Conservation (phyloP, 2,888 invertebrate genomes). For the Drosophila sordidula region DNA sequence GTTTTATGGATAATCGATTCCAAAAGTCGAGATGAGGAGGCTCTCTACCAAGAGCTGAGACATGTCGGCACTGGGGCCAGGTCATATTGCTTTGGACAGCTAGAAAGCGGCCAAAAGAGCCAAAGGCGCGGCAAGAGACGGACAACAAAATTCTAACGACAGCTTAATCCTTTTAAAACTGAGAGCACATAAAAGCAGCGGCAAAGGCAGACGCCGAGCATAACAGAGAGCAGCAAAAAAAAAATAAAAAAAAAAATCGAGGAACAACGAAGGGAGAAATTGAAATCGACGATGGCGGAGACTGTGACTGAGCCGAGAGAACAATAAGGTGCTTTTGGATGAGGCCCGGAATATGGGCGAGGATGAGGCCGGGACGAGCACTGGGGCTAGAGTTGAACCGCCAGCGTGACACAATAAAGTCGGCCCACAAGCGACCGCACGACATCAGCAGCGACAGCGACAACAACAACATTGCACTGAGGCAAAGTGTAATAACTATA, state of each 20-base stretch:
- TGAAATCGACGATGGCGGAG: constrained; percentile 39
- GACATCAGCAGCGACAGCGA: constrained; percentile 21
- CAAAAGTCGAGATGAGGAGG: constrained; percentile 45
- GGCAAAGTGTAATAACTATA: constrained; percentile 76
- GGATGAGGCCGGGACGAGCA: constrained; percentile 30
- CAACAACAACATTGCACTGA: constrained; percentile 44
- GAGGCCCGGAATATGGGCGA: constrained; percentile 22
- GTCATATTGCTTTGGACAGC: constrained; percentile 40
- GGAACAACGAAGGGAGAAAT: constrained; percentile 11
- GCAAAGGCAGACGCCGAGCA: constrained; percentile 40
- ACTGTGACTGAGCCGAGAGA: constrained; percentile 39
- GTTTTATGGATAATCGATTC: constrained; percentile 71
- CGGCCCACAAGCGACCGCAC: constrained; percentile 41
- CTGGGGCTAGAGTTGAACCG: constrained; percentile 65
- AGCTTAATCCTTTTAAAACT: constrained; percentile 79
- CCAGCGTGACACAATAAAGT: constrained; percentile 73
- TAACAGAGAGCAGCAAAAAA: constrained; percentile 39
- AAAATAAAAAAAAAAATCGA: constrained; percentile 16
- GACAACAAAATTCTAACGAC: constrained; percentile 68
- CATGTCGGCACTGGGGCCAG: constrained; percentile 26
- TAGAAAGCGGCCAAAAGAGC: constrained; percentile 16
- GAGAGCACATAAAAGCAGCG: constrained; percentile 75
- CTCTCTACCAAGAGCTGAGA: constrained; percentile 32
- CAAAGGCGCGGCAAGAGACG: neutral
- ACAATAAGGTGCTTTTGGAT: constrained; percentile 69